phyloP scores from a whole-genome alignment of 2,888 invertebrate genomes.

The Pocota personata region DNA sequence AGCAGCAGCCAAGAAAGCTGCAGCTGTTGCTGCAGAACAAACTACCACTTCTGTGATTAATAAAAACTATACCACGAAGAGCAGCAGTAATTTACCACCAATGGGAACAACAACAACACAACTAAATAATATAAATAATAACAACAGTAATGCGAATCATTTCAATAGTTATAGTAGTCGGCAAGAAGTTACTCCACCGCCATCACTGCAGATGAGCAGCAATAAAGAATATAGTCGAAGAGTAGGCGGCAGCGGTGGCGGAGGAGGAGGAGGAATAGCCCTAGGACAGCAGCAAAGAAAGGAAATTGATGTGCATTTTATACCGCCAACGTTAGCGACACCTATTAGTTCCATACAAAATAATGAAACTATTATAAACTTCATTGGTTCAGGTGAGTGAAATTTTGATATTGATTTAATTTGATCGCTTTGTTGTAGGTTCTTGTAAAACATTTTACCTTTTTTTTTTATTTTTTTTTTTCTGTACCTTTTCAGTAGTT shows the following conservation, averaged over 20 bases:
- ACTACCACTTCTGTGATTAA: slow-evolving; percentile 59
- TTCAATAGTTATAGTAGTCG: slow-evolving; percentile 48
- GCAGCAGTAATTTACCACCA: slow-evolving; percentile 57
- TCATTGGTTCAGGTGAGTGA: slow-evolving; percentile 86
- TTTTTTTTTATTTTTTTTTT: background rate
- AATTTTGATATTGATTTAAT: background rate
- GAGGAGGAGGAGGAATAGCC: slow-evolving; percentile 64
- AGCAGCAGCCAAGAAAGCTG: slow-evolving; percentile 80
- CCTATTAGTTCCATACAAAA: slow-evolving; percentile 82
- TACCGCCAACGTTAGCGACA: slow-evolving; percentile 79
- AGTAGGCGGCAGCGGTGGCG: background rate
- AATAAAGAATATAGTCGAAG: slow-evolving; percentile 45
- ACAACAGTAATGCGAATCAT: slow-evolving; percentile 46
- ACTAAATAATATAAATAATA: slow-evolving; percentile 55
- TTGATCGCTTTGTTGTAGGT: background rate
- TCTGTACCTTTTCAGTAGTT: background rate
- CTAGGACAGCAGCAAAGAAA: slow-evolving; percentile 75
- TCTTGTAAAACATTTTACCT: background rate
- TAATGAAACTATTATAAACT: slow-evolving; percentile 86
- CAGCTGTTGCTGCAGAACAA: slow-evolving; percentile 75
- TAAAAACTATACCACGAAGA: slow-evolving; percentile 46
- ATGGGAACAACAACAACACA: slow-evolving; percentile 60
- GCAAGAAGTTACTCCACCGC: slow-evolving; percentile 51
- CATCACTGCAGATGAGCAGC: slow-evolving; percentile 44
- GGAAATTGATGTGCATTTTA: slow-evolving; percentile 78